Conservation (phyloP, 2,888 invertebrate genomes). For the Cartodere bifasciata region DNA sequence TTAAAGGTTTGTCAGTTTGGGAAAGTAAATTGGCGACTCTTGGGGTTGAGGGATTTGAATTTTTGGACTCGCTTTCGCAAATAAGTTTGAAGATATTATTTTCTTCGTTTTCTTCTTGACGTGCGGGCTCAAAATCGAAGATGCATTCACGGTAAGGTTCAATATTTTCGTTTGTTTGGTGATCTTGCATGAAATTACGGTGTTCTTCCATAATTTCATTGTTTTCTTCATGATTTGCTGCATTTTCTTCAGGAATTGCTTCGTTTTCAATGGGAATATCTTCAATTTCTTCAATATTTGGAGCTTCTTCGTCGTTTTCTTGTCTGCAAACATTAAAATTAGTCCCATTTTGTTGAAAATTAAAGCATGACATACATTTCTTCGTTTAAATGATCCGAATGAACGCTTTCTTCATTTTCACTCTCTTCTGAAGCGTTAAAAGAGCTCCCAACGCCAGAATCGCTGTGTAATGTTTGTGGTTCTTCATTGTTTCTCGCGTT, state of each 20-base stretch:
- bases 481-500: constrained; percentile 6
- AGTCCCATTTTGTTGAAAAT: too few relatives aligned
- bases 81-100: too few relatives aligned
- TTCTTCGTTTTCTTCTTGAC: too few relatives aligned
- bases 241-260: constrained; percentile 4
- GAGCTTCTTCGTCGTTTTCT: too few relatives aligned
- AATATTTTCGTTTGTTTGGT: constrained; percentile 22
- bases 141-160: constrained; percentile 25
- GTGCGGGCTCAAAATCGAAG: constrained; percentile 26
- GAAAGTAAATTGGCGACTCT: too few relatives aligned
- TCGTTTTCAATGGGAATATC: constrained; percentile 1
- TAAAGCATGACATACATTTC: too few relatives aligned
- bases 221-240: constrained; percentile 6
- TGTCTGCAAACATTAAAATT: too few relatives aligned
- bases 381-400: too few relatives aligned
- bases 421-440: constrained; percentile 29
- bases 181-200: constrained; percentile 28
- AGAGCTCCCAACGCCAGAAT: constrained; percentile 31
- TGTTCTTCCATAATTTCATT: constrained; percentile 16
- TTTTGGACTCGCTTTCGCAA: too few relatives aligned
- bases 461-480: constrained; percentile 12
- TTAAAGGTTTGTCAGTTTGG: not conserved
- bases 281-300: too few relatives aligned
- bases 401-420: constrained; percentile 20
- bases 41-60: too few relatives aligned